Conservation (phyloP, 2,797 vertebrate genomes). For the Enteromius afrohamiltoni region DNA sequence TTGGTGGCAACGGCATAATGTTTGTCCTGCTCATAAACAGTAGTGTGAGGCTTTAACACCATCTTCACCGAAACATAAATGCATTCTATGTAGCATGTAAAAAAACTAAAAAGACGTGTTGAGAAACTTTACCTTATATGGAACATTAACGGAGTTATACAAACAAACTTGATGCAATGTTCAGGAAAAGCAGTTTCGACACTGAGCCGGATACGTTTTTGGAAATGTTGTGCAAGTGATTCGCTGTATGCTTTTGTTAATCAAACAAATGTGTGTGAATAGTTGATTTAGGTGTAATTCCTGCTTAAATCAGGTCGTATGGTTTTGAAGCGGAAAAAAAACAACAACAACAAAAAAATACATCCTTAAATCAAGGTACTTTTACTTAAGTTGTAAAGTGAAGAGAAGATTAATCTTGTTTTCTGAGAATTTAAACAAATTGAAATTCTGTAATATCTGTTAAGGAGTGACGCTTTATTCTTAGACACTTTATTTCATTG, state of each 20-base stretch:
- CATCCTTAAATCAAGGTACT: not conserved
- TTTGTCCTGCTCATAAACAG: not conserved
- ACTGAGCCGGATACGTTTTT: not conserved
- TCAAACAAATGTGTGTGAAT: not conserved
- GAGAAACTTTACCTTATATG: slow-evolving; percentile 14
- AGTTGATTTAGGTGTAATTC: not conserved
- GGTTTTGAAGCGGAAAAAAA: not conserved
- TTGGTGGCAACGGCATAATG: not conserved
- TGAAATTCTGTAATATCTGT: not conserved
- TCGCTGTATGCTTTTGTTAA: not conserved
- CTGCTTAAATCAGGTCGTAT: not conserved
- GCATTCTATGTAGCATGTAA: not conserved
- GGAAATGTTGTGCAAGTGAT: not conserved
- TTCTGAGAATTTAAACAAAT: not conserved
- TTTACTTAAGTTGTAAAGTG: not conserved
- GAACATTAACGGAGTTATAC: not conserved
- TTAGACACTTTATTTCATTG: too few species aligned
- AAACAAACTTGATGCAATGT: slow-evolving; percentile 5
- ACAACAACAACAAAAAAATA: not conserved
- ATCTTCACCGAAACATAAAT: not conserved
- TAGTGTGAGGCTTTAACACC: not conserved
- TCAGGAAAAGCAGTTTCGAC: slow-evolving; percentile 27
- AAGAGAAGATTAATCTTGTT: not conserved
- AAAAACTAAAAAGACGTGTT: not conserved
- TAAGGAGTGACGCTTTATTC: not conserved